phyloP scores from a whole-genome alignment of 2,797 vertebrate genomes.

The Coranthus polyacanthus region DNA sequence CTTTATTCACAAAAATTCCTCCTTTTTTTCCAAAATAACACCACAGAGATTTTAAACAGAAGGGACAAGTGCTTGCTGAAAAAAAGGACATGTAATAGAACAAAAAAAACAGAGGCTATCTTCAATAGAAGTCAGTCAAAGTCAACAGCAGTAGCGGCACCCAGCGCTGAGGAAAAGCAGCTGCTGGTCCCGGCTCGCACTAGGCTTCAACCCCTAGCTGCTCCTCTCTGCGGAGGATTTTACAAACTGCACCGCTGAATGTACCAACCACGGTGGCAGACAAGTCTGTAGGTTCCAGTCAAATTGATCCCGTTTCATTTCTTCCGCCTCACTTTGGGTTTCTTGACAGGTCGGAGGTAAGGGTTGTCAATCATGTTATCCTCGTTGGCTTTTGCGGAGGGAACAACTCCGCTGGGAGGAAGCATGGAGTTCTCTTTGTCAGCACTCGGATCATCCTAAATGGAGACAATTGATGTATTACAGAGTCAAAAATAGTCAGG shows the following conservation, averaged over 20 bases:
- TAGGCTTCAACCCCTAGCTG: background rate
- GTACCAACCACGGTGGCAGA: constrained; percentile 23
- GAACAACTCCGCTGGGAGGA: constrained; percentile 87
- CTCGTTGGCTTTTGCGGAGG: constrained; percentile 89
- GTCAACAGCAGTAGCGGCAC: constrained; percentile 9
- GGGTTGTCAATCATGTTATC: constrained; percentile 97
- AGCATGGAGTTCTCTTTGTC: constrained; percentile 96
- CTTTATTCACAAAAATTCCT: constrained; percentile 65
- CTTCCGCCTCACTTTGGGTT: constrained; percentile 98
- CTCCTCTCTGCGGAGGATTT: constrained; percentile 11
- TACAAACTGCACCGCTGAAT: constrained; percentile 15
- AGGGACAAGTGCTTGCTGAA: constrained; percentile 30
- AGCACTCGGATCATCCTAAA: constrained; percentile 91
- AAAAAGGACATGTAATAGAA: constrained; percentile 27
- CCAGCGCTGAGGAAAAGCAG: background rate
- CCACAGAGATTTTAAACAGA: constrained; percentile 18
- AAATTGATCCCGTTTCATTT: constrained; percentile 83
- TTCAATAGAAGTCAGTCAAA: constrained; percentile 31
- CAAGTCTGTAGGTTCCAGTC: constrained; percentile 42
- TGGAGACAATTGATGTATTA: background rate
- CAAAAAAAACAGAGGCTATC: constrained; percentile 16
- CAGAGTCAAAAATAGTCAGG: background rate
- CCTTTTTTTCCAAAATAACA: constrained; percentile 38
- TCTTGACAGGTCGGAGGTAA: constrained; percentile 96
- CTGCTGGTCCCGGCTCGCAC: constrained; percentile 16